Evolutionary conservation across 2,888 invertebrate species (phyloP).

Genomic region (Sphecodes monilicornis): DNA sequence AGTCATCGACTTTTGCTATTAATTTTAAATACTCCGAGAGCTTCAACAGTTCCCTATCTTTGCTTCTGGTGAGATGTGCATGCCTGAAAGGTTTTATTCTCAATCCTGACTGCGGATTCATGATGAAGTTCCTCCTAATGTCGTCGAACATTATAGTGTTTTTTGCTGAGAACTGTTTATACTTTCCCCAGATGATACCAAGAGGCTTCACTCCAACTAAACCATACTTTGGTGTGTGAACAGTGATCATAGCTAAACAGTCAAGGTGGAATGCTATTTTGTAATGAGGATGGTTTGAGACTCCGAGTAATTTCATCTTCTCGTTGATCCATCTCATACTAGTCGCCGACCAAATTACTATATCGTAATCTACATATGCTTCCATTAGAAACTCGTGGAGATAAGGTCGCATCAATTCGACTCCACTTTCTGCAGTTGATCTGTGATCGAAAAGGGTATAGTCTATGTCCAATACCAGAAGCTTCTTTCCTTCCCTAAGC

Average conservation of each 20-base stretch:
- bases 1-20: slow-evolving; percentile 93
- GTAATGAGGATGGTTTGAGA: slow-evolving; percentile 92
- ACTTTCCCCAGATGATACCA: slow-evolving; percentile 98
- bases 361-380: slow-evolving; percentile 96
- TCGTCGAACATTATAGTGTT: slow-evolving; percentile 99
- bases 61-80: slow-evolving; percentile 94
- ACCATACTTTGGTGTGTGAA: slow-evolving; percentile 95
- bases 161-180: slow-evolving; percentile 93
- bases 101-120: slow-evolving; percentile 98
- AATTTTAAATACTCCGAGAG: slow-evolving; percentile 93
- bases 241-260: slow-evolving; percentile 97
- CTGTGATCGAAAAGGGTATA: slow-evolving; percentile 98
- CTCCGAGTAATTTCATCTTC: slow-evolving; percentile 97
- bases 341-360: slow-evolving; percentile 99
- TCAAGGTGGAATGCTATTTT: slow-evolving; percentile 97
- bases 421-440: slow-evolving; percentile 94
- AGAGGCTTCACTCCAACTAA: slow-evolving; percentile 97
- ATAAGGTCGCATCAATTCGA: slow-evolving; percentile 97
- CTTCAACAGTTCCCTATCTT: slow-evolving; percentile 93
- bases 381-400: slow-evolving; percentile 96
- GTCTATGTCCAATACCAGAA: slow-evolving; percentile 97
- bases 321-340: slow-evolving; percentile 99
- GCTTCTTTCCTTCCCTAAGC: slow-evolving; percentile 93
- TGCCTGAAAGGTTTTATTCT: slow-evolving; percentile 96
- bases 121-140: slow-evolving; percentile 96